A percentile compares a stretch with the other conserved stretches of the same genome.
These are phyloP conservation scores for Engraulis encrasicolus DNA, from an alignment of 2,113 vertebrate genomes.

Conservation along the genomic window DNA sequence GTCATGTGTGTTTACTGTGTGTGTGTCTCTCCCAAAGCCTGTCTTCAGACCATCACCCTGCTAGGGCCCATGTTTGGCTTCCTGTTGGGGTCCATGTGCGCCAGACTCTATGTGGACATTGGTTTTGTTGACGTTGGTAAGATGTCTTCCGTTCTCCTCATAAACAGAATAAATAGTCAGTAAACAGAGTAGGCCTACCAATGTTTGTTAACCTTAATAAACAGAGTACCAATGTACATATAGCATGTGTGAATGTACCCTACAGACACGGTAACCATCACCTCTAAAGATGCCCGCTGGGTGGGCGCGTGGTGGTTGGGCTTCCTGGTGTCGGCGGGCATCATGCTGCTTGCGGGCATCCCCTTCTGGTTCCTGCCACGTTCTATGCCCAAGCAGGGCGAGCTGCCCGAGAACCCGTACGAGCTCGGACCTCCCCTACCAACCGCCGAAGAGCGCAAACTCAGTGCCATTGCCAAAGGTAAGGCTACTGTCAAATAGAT, in stretches of 20 bases:
- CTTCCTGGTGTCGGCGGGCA: constrained; percentile 76
- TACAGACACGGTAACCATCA: constrained; percentile 83
- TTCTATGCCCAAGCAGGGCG: constrained; percentile 66
- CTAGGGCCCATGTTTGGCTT: constrained; percentile 85
- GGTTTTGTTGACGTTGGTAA: constrained; percentile 83
- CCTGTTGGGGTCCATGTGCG: constrained; percentile 80
- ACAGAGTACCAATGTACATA: no score
- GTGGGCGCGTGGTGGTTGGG: constrained; percentile 96
- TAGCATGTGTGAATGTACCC: constrained; percentile 36
- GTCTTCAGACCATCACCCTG: constrained; percentile 80
- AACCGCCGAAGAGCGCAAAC: constrained; percentile 47
- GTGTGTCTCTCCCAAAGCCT: constrained; percentile 71
- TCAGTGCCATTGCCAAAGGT: constrained; percentile 72
- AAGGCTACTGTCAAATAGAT: background rate
- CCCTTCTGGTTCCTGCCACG: constrained; percentile 91
- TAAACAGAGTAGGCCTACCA: no score
- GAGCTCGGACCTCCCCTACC: background rate
- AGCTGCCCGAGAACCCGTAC: background rate
- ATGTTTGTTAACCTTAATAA: no score
- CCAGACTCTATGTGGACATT: constrained; percentile 89
- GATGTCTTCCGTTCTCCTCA: constrained; percentile 26
- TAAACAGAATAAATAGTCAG: no score
- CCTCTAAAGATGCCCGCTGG: constrained; percentile 88
- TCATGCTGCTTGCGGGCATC: constrained; percentile 76
- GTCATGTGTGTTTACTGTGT: constrained; percentile 7